Conservation (phyloP, 2,888 invertebrate species). For the Nowickia ferox region DNA sequence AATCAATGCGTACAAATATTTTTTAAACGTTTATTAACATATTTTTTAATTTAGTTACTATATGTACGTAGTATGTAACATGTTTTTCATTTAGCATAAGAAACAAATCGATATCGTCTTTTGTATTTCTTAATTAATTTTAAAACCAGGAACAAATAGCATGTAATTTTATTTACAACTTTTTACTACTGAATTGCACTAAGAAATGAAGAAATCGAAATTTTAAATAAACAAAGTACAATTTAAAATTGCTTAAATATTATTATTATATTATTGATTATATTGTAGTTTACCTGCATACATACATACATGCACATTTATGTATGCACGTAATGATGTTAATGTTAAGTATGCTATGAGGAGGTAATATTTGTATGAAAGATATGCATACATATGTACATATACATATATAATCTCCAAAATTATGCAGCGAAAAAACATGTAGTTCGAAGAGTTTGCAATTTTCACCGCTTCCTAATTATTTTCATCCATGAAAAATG, state of each 20-base stretch:
- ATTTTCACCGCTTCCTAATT: no score
- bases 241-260: slow-evolving; percentile 4
- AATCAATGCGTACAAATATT: slow-evolving; percentile 69
- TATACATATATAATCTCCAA: no score
- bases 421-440: no score
- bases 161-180: slow-evolving; percentile 36
- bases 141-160: slow-evolving; percentile 35
- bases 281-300: no score
- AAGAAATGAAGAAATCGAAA: slow-evolving; percentile 15
- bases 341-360: no score
- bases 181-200: slow-evolving; percentile 32
- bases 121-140: slow-evolving; percentile 28
- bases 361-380: no score
- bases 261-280: not conserved
- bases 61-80: slow-evolving; percentile 1
- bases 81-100: slow-evolving; percentile 20
- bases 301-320: no score
- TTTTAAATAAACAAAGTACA: slow-evolving; percentile 5
- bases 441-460: no score
- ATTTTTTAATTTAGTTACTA: slow-evolving; percentile 27
- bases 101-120: slow-evolving; percentile 1
- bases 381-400: no score
- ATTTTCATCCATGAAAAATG: no score
- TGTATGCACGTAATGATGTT: not conserved
- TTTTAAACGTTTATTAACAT: slow-evolving; percentile 43